Percentiles rank a stretch among this genome's conserved stretches.
Evolutionary conservation across 2,797 vertebrate genomes (phyloP).

Genomic region (Malurus splendens): DNA sequence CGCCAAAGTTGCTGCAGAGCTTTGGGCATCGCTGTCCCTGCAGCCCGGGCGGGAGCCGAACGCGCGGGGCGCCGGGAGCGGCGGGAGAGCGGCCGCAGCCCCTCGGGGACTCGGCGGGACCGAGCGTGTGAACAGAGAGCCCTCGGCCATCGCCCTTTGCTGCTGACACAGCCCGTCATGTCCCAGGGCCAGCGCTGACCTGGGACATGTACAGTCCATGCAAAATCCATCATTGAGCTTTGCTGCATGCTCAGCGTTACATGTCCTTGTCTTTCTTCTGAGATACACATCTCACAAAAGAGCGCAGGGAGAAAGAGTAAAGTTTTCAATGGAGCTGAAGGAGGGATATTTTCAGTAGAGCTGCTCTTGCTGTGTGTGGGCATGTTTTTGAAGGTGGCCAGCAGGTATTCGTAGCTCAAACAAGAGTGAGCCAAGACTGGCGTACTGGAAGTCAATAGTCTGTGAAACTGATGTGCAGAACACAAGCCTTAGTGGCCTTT

Average conservation of each 20-base stretch:
- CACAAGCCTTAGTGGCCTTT: neutral
- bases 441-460: neutral
- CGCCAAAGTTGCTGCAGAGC: rapidly evolving
- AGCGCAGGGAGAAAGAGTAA: neutral
- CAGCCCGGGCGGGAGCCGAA: neutral
- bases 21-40: neutral
- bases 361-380: neutral
- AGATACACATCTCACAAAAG: rapidly evolving
- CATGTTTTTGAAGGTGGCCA: neutral
- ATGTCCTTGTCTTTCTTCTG: neutral
- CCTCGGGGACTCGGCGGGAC: neutral
- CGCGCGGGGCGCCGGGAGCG: rapidly evolving
- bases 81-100: neutral
- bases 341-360: neutral
- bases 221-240: rapidly evolving
- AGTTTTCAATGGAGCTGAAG: neutral
- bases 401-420: neutral
- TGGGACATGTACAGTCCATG: rapidly evolving
- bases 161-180: neutral
- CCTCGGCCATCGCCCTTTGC: rapidly evolving
- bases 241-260: rapidly evolving
- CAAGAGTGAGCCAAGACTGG: neutral
- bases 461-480: neutral
- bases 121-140: rapidly evolving
- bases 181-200: neutral